These are phyloP conservation scores for Thryonomys swinderianus DNA, from an alignment of 2,113 vertebrate species.

Conservation along the genomic window DNA sequence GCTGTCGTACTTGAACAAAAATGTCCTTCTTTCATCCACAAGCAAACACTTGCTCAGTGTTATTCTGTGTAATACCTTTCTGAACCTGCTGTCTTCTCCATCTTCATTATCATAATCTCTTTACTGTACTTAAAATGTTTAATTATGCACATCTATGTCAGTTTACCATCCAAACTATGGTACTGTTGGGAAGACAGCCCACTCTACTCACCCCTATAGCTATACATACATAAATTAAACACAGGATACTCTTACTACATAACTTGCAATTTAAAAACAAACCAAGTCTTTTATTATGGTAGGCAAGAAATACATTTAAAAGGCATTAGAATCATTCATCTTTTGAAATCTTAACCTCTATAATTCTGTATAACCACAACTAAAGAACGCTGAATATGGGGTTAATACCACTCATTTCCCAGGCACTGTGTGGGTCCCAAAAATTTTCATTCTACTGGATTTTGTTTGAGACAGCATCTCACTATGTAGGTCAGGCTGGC, in stretches of 20 bases:
- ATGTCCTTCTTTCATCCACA: neutral
- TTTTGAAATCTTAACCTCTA: neutral
- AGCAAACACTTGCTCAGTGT: neutral
- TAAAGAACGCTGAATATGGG: neutral
- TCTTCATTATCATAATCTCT: neutral
- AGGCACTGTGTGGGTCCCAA: neutral
- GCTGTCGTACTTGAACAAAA: neutral
- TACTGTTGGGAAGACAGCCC: neutral
- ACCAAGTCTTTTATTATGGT: neutral
- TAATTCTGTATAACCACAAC: neutral
- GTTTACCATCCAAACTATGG: neutral
- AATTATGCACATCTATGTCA: neutral
- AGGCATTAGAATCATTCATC: neutral
- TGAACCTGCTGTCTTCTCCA: neutral
- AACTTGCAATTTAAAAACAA: slow-evolving; percentile 9
- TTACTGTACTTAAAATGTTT: neutral
- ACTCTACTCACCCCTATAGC: neutral
- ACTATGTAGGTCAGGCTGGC: no score
- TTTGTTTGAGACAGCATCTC: no score
- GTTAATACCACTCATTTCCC: neutral
- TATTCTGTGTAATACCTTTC: neutral
- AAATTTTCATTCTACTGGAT: neutral
- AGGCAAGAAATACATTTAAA: neutral
- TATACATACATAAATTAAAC: neutral
- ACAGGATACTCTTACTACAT: neutral